Conservation (phyloP, 2,888 invertebrate genomes). For the Cyclophora albipunctata region DNA sequence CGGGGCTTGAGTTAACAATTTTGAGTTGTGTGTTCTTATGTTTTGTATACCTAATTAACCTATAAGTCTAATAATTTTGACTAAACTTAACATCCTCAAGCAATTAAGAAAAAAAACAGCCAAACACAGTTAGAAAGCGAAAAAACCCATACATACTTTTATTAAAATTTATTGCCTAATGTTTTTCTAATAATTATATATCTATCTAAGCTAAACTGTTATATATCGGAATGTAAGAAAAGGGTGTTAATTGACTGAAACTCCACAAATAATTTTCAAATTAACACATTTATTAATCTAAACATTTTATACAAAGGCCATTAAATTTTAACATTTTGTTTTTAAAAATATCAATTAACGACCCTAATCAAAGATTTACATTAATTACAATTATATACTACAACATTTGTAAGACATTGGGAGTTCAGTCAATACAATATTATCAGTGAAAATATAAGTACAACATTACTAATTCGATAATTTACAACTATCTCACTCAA, state of each 20-base stretch:
- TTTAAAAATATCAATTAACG: constrained; percentile 67
- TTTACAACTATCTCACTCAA: constrained; percentile 53
- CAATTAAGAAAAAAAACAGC: no score
- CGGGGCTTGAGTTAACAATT: no score
- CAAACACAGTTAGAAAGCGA: no score
- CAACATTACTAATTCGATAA: constrained; percentile 34
- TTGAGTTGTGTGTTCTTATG: no score
- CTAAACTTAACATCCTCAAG: no score
- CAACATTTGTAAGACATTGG: constrained; percentile 47
- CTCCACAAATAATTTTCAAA: constrained; percentile 66
- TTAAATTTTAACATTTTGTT: constrained; percentile 59
- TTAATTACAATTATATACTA: constrained; percentile 12
- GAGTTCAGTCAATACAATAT: constrained; percentile 69
- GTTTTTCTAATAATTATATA: no score
- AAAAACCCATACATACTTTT: no score
- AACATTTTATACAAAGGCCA: constrained; percentile 65
- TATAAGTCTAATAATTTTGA: no score
- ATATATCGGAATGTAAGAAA: constrained; percentile 31
- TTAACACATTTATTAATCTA: constrained; percentile 68
- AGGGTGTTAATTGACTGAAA: constrained; percentile 76
- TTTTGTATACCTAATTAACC: no score
- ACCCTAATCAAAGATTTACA: constrained; percentile 34
- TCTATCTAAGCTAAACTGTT: no score
- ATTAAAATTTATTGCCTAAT: no score
- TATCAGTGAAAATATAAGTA: constrained; percentile 26